Conservation (phyloP, 2,888 invertebrate genomes). For the Drosophila mulleri region DNA sequence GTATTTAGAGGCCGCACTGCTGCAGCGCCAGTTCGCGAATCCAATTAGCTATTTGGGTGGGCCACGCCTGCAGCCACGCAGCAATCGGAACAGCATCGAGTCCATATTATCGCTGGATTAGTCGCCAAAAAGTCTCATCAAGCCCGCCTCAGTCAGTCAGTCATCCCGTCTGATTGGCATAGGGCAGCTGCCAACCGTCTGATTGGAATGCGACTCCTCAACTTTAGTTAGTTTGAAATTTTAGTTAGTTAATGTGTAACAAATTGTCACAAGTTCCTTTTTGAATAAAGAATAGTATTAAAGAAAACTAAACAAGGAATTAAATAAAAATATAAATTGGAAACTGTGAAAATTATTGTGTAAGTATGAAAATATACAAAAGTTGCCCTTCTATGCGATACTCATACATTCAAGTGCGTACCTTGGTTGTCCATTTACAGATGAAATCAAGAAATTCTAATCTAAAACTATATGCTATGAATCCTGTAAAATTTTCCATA, state of each 20-base stretch:
- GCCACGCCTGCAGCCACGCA: slow-evolving; percentile 86
- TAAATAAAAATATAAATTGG: neutral
- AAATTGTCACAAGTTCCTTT: slow-evolving; percentile 49
- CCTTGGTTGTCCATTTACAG: no score
- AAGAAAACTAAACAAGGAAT: neutral
- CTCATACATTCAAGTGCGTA: no score
- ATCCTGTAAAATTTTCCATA: neutral
- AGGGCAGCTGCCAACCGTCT: slow-evolving; percentile 4
- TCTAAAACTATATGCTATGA: no score
- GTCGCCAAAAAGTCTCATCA: slow-evolving; percentile 44
- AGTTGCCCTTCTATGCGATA: no score
- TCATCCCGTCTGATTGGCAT: neutral
- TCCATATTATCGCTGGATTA: slow-evolving; percentile 89
- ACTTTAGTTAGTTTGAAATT: slow-evolving; percentile 43
- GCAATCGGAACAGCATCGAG: slow-evolving; percentile 87
- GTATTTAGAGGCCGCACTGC: slow-evolving; percentile 77
- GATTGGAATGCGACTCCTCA: slow-evolving; percentile 1
- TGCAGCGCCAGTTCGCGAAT: slow-evolving; percentile 86
- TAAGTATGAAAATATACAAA: no score
- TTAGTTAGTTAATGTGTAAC: slow-evolving; percentile 50
- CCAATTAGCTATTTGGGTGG: slow-evolving; percentile 90
- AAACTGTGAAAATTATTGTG: no score
- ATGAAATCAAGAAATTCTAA: no score
- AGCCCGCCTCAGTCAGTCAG: neutral
- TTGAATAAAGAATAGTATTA: slow-evolving; percentile 31